These are phyloP conservation scores for Gymnobelideus leadbeateri DNA, from an alignment of 2,113 vertebrate genomes.

Conservation along the genomic window DNA sequence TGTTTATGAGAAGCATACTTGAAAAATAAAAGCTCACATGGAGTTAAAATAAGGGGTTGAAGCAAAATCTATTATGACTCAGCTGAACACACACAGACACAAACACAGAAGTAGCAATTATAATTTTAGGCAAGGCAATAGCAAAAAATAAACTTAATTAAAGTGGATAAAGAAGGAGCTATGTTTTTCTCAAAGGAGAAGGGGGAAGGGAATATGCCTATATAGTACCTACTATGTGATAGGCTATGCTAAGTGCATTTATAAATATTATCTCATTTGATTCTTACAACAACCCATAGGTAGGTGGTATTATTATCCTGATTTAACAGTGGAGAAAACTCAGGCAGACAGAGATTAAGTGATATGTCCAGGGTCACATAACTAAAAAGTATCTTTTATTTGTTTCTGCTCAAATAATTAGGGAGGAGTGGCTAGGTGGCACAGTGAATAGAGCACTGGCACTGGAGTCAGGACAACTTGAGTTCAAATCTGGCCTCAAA, in stretches of 20 bases:
- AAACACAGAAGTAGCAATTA: not conserved
- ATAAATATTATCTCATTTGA: not conserved
- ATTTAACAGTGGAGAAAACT: not conserved
- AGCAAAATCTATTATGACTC: not conserved
- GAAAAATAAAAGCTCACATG: not conserved
- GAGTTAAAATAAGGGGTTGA: not conserved
- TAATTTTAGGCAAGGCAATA: not conserved
- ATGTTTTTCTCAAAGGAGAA: not conserved
- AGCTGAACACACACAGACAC: not conserved
- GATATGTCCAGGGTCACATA: not conserved
- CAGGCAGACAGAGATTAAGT: not conserved
- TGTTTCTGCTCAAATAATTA: not conserved
- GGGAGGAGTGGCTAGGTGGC: too few species aligned
- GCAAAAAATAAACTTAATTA: not conserved
- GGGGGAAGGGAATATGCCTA: not conserved
- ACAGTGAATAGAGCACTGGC: too few species aligned
- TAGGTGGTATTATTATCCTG: not conserved
- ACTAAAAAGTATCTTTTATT: not conserved
- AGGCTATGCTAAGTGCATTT: not conserved
- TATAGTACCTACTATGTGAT: not conserved
- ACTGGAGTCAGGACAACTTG: too few species aligned
- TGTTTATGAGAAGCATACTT: not conserved
- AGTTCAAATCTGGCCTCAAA: too few species aligned
- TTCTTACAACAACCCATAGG: not conserved
- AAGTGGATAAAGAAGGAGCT: not conserved